Evolutionary conservation across 2,113 vertebrate genomes (phyloP).

Genomic region (human (Homo sapiens)): GRCh38 chr5:115673001-115673500

Average conservation of each 20-base stretch:
- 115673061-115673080: background rate
- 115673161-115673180: background rate
- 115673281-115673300: background rate
- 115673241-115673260: constrained; percentile 2
- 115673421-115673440: background rate
- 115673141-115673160: background rate
- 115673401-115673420: background rate
- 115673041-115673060: background rate
- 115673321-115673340: background rate
- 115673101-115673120: background rate
- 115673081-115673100: background rate
- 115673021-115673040: background rate
- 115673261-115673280: background rate
- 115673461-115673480: background rate
- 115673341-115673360: background rate
- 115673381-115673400: background rate
- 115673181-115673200: background rate
- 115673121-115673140: background rate
- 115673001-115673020: background rate
- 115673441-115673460: background rate
- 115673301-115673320: background rate
- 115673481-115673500: background rate
- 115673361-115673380: background rate
- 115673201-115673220: background rate
- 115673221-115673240: background rate